Percentiles rank a stretch among this genome's conserved stretches.
phyloP scores from a whole-genome alignment of 2,113 vertebrate genomes.

The Rhinolophus sinicus region DNA sequence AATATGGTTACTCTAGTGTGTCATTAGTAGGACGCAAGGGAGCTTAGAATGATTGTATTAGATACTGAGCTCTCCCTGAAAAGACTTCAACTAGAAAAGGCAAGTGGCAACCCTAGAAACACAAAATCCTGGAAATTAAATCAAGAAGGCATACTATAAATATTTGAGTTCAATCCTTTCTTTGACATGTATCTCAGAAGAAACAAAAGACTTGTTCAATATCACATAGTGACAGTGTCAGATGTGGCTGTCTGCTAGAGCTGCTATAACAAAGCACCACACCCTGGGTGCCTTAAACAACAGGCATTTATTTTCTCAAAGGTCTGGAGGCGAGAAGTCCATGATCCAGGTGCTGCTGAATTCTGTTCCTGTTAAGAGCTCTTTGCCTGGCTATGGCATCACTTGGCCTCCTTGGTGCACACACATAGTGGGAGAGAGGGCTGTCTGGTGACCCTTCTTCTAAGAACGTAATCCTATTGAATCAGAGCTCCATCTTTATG shows the following conservation, averaged over 20 bases:
- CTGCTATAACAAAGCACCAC: background rate
- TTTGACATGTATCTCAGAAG: background rate
- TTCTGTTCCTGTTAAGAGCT: background rate
- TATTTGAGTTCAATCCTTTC: slow-evolving; percentile 1
- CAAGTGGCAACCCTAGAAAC: background rate
- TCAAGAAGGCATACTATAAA: slow-evolving; percentile 6
- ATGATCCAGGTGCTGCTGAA: background rate
- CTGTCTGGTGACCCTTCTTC: background rate
- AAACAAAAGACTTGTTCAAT: background rate
- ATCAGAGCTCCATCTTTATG: background rate
- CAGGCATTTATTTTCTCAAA: background rate
- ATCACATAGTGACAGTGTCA: background rate
- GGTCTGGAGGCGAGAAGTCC: background rate
- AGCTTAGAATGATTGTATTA: background rate
- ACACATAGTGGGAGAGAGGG: background rate
- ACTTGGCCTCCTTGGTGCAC: background rate
- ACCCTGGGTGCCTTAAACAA: background rate
- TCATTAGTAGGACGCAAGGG: background rate
- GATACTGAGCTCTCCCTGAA: background rate
- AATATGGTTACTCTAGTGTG: background rate
- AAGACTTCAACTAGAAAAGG: background rate
- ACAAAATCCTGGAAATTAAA: slow-evolving; percentile 10
- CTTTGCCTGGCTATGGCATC: background rate
- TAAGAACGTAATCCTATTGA: background rate
- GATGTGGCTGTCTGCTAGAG: background rate